Evolutionary conservation across 2,888 invertebrate species (phyloP), one percentile per base, ranked within the genome.

Genomic region (Drosophila atripex): DNA sequence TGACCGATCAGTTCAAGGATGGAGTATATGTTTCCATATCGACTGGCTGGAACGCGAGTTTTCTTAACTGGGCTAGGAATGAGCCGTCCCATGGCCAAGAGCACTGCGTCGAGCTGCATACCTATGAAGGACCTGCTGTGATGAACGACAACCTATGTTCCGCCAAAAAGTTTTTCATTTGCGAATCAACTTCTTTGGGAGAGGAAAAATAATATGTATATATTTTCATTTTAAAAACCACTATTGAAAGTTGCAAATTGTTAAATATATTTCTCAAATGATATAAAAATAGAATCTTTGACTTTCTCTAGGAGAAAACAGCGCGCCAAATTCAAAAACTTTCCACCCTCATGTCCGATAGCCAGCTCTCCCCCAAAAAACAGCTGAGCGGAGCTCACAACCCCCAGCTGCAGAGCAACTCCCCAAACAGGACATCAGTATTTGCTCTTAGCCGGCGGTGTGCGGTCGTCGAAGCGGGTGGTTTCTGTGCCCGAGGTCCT

Each of bases 401-500:
- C 32, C 25, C 11, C 7, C 45, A 41, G 9, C 14, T 9, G 11
- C 18, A 55, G 47, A 18, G 30, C 14, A 58, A 58, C 16, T 58
- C 58, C 56, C 53, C 52, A 53, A 53, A 58, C 43, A 53, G 53
- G 35, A 30, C 3, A 21, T 39, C 60, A 61, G 60, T 64, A 38
- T 35, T 23, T 61, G n/a, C 63, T 63, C 64, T 61, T 23, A 47
- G 18, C 46, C 56, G 71, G 45, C 71, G 71, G 43, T 14, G 53
- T 39, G 35, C 56, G 64, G 71, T 64, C 32, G 47, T 57, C 11
- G 16, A 12, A 50, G 56, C 56, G 56, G 53, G 64, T 64, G 45
- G 43, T 52, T 53, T 18, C 59, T 46, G 39, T 28, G 43, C 9
- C 9, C 65, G 32, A 28, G 28, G 8, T 23, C 50, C 14, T 14